Conservation (phyloP, 1,140 invertebrate species). For the Ephestia elutella region DNA sequence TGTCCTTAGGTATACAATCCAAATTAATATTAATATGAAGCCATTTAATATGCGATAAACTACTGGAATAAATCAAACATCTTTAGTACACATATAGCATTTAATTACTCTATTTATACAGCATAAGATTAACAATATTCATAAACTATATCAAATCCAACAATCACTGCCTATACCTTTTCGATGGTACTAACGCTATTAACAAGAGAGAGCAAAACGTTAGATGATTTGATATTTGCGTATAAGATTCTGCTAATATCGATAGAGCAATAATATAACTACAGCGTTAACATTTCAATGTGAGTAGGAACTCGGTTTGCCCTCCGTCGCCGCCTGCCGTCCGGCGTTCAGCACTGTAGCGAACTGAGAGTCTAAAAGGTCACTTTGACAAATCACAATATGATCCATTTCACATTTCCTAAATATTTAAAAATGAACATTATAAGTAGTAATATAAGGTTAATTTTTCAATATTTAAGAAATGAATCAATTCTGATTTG, state of each 20-base stretch:
- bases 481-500: too few species aligned
- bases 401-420: too few species aligned
- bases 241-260: conserved; percentile 36
- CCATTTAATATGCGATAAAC: conserved; percentile 27
- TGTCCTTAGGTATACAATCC: conserved; percentile 37
- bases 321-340: conserved; percentile 14
- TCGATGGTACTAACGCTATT: conserved; percentile 68
- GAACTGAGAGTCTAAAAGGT: too few species aligned
- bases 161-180: conserved; percentile 69
- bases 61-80: conserved; percentile 64
- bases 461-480: too few species aligned
- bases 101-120: conserved; percentile 74
- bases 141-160: conserved; percentile 75
- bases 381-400: too few species aligned
- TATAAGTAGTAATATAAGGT: too few species aligned
- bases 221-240: conserved; percentile 44
- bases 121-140: conserved; percentile 74
- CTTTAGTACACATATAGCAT: conserved; percentile 68
- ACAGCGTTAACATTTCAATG: conserved; percentile 35
- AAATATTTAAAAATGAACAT: too few species aligned
- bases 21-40: conserved; percentile 32
- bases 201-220: conserved; percentile 68
- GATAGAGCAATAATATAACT: conserved; percentile 45
- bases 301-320: conserved; percentile 47
- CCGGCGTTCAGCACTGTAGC: background rate